Evolutionary conservation across 2,113 vertebrate species (phyloP).

Genomic region (Spheniscus mendiculus): DNA sequence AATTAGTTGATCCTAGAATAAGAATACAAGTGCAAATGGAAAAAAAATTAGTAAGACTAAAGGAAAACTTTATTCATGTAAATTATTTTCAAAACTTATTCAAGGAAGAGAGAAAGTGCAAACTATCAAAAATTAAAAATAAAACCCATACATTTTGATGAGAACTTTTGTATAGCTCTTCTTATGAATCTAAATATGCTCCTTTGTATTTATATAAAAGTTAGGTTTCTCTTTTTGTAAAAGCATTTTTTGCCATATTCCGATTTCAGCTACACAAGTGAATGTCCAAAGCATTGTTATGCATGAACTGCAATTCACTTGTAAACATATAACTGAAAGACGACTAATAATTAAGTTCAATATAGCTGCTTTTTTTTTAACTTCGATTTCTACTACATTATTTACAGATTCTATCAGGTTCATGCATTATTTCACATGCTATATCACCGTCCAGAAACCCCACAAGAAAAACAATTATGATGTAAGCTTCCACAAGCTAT

Average conservation of each 20-base stretch:
- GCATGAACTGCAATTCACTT: neutral
- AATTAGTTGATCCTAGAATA: slow-evolving; percentile 39
- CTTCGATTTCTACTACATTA: neutral
- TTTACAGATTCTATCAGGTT: neutral
- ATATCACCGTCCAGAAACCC: neutral
- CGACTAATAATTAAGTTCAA: neutral
- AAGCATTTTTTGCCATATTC: neutral
- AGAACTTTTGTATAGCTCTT: neutral
- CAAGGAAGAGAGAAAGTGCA: neutral
- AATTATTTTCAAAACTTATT: neutral
- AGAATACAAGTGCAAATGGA: neutral
- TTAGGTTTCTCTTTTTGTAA: neutral
- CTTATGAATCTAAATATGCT: neutral
- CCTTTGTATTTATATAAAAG: neutral
- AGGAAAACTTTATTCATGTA: neutral
- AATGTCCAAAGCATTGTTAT: neutral
- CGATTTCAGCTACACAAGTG: neutral
- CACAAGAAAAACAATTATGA: neutral
- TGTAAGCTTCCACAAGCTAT: neutral
- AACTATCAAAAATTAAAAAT: neutral
- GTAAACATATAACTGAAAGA: neutral
- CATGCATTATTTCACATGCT: neutral
- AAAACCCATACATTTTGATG: neutral
- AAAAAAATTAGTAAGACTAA: neutral
- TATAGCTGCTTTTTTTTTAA: neutral